Evolutionary conservation across 2,113 vertebrate genomes (phyloP), one percentile per base, ranked within the genome.

Genomic region (Mastomys coucha): DNA sequence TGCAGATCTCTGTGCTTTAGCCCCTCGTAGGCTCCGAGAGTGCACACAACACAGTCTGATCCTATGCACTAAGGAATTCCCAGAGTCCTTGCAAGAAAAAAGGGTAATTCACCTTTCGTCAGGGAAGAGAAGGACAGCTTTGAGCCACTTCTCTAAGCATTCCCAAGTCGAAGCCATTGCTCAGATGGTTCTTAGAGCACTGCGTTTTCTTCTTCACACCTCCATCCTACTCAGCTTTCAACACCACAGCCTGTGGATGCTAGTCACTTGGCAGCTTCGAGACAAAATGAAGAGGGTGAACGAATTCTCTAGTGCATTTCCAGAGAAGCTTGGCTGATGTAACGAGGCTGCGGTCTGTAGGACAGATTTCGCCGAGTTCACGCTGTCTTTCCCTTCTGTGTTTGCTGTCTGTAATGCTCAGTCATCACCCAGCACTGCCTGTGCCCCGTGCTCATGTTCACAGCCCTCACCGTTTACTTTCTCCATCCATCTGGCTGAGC

Each of bases 321-420:
- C 88, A 80, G 90, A 60, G 94, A 89, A 96, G 85, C 94, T 92
- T 89, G 95, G 96, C 98, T 98, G 98, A 98, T 91, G 95, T 91
- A 96, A 98, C 96, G 96, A 95, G 98, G 97, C 98, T 97, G 97
- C 97, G 97, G 96, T 98, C 98, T 81, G 49, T 86, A 93, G 97
- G 97, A 96, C 97, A 98, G 98, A 97, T 98, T 98, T 98, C 97
- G 94, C 97, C 97, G 97, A 96, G 95, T 96, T 94, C 93, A 78
- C 96, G 92, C 69, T 98, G 51, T 98, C 31, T 88, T n/a, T 31
- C 8, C 36, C 28, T 39, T 56, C 12, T n/a, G 95, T 94, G 42
- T 45, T 65, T 70, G 69, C 89, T 60, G 73, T 94, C 96, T 97
- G 75, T 73, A 94, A 98, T 98, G 95, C 95, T 98, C 98, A 96